phyloP scores from a whole-genome alignment of 2,113 vertebrate genomes.

The Podocnemis expansa region DNA sequence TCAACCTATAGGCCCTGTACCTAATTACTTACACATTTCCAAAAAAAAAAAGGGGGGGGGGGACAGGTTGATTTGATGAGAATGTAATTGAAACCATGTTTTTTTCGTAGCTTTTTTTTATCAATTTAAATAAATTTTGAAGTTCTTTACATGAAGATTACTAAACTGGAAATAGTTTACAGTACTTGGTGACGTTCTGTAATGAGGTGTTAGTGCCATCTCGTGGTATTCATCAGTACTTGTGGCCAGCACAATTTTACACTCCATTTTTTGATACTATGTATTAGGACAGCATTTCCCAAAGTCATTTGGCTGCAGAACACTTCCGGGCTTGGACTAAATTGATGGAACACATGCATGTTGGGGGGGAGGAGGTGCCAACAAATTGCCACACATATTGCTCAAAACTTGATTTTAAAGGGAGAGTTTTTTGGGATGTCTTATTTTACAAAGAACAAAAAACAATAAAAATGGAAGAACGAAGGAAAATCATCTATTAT shows the following conservation, averaged over 20 bases:
- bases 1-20: slow-evolving; percentile 50
- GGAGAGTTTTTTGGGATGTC: too few relatives aligned
- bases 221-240: slow-evolving; percentile 38
- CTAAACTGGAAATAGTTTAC: background rate
- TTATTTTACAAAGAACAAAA: too few relatives aligned
- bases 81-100: slow-evolving; percentile 62
- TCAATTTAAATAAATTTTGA: slow-evolving; percentile 52
- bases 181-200: background rate
- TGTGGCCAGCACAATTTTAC: background rate
- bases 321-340: too few relatives aligned
- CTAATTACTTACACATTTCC: slow-evolving; percentile 70
- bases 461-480: too few relatives aligned
- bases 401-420: too few relatives aligned
- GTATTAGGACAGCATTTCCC: too few relatives aligned
- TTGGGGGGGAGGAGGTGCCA: too few relatives aligned
- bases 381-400: too few relatives aligned
- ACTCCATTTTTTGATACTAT: rapidly evolving
- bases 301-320: too few relatives aligned
- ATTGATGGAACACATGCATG: too few relatives aligned
- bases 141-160: slow-evolving; percentile 30
- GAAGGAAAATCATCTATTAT: too few relatives aligned
- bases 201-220: slow-evolving; percentile 68
- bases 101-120: background rate
- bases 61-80: slow-evolving; percentile 23
- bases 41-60: background rate